Evolutionary conservation across 2,797 vertebrate genomes (phyloP).

Genomic region (Centroberyx gerrardi): DNA sequence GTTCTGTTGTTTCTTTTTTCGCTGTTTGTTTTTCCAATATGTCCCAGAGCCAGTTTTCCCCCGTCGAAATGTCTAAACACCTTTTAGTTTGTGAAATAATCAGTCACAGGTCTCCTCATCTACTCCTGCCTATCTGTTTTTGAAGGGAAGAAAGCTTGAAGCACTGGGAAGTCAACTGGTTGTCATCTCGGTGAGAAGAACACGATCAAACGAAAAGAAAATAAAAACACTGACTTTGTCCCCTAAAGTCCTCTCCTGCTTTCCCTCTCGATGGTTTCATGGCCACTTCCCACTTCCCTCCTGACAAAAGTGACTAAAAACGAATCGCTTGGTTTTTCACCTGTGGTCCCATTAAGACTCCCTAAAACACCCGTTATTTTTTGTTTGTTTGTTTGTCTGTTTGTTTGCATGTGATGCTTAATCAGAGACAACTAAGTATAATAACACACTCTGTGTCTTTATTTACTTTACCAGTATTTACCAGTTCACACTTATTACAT

Average conservation of each 20-base stretch:
- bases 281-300: slow-evolving; percentile 38
- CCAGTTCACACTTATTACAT: slow-evolving; percentile 16
- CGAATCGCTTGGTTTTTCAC: slow-evolving; percentile 45
- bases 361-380: slow-evolving; percentile 51
- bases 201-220: slow-evolving; percentile 45
- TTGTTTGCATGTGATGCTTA: slow-evolving; percentile 68
- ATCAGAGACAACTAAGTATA: slow-evolving; percentile 34
- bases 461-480: slow-evolving; percentile 44
- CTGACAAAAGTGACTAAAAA: slow-evolving; percentile 51
- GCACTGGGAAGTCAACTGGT: slow-evolving; percentile 89
- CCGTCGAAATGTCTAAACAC: slow-evolving; percentile 37
- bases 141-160: slow-evolving; percentile 89
- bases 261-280: slow-evolving; percentile 55
- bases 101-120: slow-evolving; percentile 65
- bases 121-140: slow-evolving; percentile 82
- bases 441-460: slow-evolving; percentile 45
- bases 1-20: slow-evolving; percentile 11
- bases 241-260: slow-evolving; percentile 54
- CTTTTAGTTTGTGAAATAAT: slow-evolving; percentile 53
- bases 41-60: slow-evolving; percentile 37
- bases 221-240: slow-evolving; percentile 61
- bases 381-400: slow-evolving; percentile 18
- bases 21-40: slow-evolving; percentile 51
- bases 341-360: slow-evolving; percentile 36
- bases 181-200: slow-evolving; percentile 86